Percentiles rank a stretch among this genome's conserved stretches.
These are phyloP conservation scores for Acestrorhynchus altus DNA, from an alignment of 2,797 vertebrate species.

Conservation along the genomic window DNA sequence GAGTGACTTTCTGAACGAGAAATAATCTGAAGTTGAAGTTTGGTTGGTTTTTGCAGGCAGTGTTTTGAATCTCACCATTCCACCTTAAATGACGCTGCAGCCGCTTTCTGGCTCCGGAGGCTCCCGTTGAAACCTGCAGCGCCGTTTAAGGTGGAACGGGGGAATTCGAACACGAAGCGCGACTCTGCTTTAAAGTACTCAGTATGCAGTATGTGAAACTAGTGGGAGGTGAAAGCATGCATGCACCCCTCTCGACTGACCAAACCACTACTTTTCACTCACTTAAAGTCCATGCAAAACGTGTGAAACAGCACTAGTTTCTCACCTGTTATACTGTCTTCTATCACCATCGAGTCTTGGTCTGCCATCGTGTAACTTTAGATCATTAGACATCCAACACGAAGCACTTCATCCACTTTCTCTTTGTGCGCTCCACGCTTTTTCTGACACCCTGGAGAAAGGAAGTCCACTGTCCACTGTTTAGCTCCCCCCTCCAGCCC, in stretches of 20 bases:
- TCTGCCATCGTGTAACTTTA: constrained; percentile 71
- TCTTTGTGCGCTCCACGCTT: constrained; percentile 15
- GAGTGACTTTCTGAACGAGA: no score
- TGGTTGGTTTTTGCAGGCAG: neutral
- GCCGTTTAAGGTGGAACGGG: neutral
- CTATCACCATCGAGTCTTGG: constrained; percentile 64
- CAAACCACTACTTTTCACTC: no score
- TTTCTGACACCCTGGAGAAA: constrained; percentile 56
- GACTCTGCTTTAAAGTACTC: no score
- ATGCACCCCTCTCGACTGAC: no score
- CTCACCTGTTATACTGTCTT: constrained; percentile 73
- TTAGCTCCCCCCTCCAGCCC: constrained; percentile 65
- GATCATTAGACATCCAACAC: constrained; percentile 39
- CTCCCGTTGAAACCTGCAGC: neutral
- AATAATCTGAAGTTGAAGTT: no score
- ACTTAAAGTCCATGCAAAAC: no score
- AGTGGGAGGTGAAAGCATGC: no score
- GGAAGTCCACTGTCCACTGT: constrained; percentile 65
- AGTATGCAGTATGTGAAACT: no score
- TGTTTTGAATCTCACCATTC: neutral
- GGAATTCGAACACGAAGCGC: neutral
- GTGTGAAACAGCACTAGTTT: neutral
- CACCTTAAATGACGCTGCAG: neutral
- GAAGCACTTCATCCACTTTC: constrained; percentile 24
- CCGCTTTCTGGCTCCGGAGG: neutral